A percentile compares a stretch with the other conserved stretches of the same genome.
Conservation (phyloP, 2,113 vertebrate genomes). For the Odocoileus hemionus region DNA sequence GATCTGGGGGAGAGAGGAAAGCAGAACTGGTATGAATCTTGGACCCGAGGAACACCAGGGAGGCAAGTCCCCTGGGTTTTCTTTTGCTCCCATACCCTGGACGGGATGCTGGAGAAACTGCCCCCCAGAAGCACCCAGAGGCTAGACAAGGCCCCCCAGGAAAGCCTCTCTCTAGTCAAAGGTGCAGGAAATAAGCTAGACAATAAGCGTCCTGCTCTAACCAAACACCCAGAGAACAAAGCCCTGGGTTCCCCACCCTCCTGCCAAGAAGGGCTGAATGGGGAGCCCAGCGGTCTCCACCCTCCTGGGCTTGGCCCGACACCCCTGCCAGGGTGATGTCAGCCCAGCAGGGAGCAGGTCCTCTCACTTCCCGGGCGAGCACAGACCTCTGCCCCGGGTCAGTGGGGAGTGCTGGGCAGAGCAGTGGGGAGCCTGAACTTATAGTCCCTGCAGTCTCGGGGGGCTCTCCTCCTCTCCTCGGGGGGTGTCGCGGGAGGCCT, state of each 20-base stretch:
- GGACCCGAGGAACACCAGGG: background rate
- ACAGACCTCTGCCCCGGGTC: background rate
- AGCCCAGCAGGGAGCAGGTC: background rate
- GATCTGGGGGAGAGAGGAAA: background rate
- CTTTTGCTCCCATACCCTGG: background rate
- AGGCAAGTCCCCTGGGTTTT: background rate
- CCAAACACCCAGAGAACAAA: background rate
- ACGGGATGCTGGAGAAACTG: background rate
- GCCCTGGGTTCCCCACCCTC: background rate
- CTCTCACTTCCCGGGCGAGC: background rate
- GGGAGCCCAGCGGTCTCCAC: background rate
- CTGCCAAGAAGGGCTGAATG: background rate
- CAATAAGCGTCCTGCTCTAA: background rate
- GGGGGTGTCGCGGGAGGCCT: background rate
- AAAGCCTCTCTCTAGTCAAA: background rate
- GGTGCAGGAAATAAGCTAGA: background rate
- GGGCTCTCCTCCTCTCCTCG: accelerated
- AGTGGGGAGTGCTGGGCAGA: background rate
- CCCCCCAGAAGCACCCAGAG: background rate
- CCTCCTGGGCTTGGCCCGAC: background rate
- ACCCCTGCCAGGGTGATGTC: background rate
- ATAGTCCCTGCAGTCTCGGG: accelerated
- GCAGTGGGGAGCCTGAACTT: background rate
- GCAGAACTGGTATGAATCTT: background rate
- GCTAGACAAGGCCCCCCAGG: background rate